Conservation (phyloP, 2,888 invertebrate genomes). For the Rhimphoctona megacephalus region DNA sequence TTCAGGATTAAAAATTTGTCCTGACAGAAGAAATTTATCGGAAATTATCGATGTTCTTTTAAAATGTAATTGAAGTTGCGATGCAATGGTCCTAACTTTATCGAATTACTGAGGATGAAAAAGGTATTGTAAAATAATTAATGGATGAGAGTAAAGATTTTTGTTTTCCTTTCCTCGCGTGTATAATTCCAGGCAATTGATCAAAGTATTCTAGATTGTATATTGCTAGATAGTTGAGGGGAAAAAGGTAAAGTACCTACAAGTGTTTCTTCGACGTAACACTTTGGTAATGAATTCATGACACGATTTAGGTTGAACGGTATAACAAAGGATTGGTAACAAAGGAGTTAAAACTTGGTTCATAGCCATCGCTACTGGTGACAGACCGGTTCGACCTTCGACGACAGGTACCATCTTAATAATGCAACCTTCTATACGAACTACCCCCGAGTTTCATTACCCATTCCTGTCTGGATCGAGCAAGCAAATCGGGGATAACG, state of each 20-base stretch:
- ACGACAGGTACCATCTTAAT: constrained; percentile 80
- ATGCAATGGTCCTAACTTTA: background rate
- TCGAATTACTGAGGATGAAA: too few species aligned
- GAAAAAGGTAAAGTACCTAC: background rate
- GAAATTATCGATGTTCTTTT: background rate
- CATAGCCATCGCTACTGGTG: constrained; percentile 69
- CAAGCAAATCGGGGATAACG: constrained; percentile 81
- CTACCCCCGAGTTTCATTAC: constrained; percentile 81
- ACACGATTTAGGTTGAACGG: background rate
- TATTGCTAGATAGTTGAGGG: background rate
- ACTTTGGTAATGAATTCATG: constrained; percentile 8
- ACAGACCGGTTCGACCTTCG: constrained; percentile 59
- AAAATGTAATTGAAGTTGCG: background rate
- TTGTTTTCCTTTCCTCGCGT: background rate
- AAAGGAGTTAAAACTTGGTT: constrained; percentile 53
- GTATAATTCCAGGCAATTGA: background rate
- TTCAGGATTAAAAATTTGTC: background rate
- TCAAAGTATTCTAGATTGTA: background rate
- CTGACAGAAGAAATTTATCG: background rate
- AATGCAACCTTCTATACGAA: constrained; percentile 78
- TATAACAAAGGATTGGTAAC: constrained; percentile 21
- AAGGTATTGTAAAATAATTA: background rate
- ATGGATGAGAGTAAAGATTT: background rate
- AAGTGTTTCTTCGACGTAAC: background rate
- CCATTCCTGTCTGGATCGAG: constrained; percentile 79